phyloP scores from a whole-genome alignment of 2,797 vertebrate species.

The Lithobates pipiens region DNA sequence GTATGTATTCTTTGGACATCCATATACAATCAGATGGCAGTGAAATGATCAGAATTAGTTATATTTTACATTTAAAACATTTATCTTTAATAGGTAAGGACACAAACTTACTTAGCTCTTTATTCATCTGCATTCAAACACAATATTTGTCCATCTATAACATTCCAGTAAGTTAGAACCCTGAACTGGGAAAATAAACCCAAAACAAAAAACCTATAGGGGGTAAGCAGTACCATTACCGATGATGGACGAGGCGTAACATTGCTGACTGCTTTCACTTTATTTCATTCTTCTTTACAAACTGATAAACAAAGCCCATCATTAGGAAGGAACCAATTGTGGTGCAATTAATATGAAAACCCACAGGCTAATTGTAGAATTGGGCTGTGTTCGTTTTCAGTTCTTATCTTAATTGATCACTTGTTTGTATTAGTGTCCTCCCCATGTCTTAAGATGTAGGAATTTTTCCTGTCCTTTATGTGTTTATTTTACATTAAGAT shows the following conservation, averaged over 20 bases:
- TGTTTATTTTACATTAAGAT: constrained; percentile 53
- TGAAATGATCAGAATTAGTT: too few species aligned
- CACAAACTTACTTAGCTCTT: too few species aligned
- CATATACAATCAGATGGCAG: too few species aligned
- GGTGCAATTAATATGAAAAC: constrained; percentile 42
- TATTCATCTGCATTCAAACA: neutral
- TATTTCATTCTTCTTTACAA: constrained; percentile 21
- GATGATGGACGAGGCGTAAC: constrained; percentile 24
- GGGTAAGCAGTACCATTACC: constrained; percentile 2
- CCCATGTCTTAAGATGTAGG: constrained; percentile 35
- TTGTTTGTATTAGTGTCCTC: constrained; percentile 45
- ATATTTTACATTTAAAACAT: too few species aligned
- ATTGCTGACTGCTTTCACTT: constrained; percentile 50
- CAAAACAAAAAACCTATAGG: neutral
- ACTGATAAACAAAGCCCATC: constrained; percentile 23
- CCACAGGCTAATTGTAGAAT: neutral
- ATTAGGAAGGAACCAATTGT: constrained; percentile 34
- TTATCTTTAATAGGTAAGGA: too few species aligned
- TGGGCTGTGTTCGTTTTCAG: constrained; percentile 32
- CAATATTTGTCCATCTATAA: neutral
- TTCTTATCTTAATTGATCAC: constrained; percentile 59
- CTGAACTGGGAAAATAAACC: neutral
- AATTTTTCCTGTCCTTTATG: constrained; percentile 38
- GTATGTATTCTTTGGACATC: too few species aligned
- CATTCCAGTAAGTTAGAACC: neutral